Evolutionary conservation across 2,113 vertebrate species (phyloP).

Genomic region (Callaeas wilsoni): DNA sequence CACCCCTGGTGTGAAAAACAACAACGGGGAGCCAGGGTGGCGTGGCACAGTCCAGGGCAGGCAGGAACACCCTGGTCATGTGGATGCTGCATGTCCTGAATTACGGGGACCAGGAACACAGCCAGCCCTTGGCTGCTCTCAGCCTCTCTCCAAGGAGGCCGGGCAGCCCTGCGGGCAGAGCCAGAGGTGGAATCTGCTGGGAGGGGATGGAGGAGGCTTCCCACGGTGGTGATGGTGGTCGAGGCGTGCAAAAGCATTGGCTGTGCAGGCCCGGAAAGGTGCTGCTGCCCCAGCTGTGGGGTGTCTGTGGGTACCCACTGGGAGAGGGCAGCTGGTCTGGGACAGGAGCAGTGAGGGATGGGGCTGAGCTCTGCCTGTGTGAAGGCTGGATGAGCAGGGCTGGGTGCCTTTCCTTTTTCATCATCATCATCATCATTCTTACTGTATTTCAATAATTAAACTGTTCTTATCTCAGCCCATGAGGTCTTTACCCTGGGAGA

Average conservation of each 20-base stretch:
- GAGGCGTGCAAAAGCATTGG: not conserved
- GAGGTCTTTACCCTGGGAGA: not conserved
- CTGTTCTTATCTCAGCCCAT: not conserved
- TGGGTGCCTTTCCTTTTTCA: not conserved
- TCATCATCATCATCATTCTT: not conserved
- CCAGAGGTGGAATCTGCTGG: not conserved
- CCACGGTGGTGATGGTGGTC: fast-evolving
- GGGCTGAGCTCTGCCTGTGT: not conserved
- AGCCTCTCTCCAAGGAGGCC: not conserved
- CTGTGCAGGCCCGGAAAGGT: not conserved
- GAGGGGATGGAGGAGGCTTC: not conserved
- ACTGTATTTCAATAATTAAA: not conserved
- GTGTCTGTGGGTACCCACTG: fast-evolving
- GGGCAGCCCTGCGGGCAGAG: not conserved
- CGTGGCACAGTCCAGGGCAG: not conserved
- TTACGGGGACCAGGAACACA: not conserved
- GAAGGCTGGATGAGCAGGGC: not conserved
- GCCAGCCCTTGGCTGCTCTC: not conserved
- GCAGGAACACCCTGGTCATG: not conserved
- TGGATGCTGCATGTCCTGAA: not conserved
- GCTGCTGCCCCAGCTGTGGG: not conserved
- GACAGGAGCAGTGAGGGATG: not conserved
- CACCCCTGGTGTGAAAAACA: fast-evolving
- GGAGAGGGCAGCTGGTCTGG: not conserved
- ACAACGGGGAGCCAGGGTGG: fast-evolving